These are phyloP conservation scores for Keiferia lycopersicella DNA, from an alignment of 2,888 invertebrate species.

Conservation along the genomic window DNA sequence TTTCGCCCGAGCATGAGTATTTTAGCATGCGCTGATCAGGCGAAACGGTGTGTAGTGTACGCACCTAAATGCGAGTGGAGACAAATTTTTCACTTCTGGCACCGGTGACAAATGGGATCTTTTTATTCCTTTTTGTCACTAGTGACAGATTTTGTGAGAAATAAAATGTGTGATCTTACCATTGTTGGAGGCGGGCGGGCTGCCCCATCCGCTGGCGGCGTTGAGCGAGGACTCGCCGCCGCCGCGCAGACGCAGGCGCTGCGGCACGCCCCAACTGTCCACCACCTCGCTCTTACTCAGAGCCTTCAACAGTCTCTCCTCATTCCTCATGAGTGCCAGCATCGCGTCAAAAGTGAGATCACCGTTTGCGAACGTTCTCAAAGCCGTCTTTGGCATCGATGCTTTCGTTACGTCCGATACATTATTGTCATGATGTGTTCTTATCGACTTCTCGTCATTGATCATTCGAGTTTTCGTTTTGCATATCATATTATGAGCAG, in stretches of 20 bases:
- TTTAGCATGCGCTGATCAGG: too few species aligned
- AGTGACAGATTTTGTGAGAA: too few species aligned
- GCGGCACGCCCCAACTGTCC: slow-evolving; percentile 83
- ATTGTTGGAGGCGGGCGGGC: slow-evolving; percentile 86
- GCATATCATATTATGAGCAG: slow-evolving; percentile 69
- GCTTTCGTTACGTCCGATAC: slow-evolving; percentile 54
- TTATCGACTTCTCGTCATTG: slow-evolving; percentile 62
- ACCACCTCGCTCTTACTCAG: slow-evolving; percentile 47
- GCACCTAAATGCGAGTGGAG: too few species aligned
- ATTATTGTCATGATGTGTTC: slow-evolving; percentile 77
- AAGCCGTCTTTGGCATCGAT: slow-evolving; percentile 49
- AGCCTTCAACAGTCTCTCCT: slow-evolving; percentile 55
- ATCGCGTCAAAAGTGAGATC: slow-evolving; percentile 76
- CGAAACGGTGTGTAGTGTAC: too few species aligned
- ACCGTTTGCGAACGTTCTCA: slow-evolving; percentile 71
- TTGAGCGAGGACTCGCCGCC: slow-evolving; percentile 92
- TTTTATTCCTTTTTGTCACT: too few species aligned
- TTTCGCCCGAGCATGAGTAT: too few species aligned
- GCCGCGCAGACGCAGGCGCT: slow-evolving; percentile 85
- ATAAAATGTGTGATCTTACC: slow-evolving; percentile 54
- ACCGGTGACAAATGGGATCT: too few species aligned
- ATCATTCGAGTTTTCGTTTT: slow-evolving; percentile 72
- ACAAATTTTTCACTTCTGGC: too few species aligned
- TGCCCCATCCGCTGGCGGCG: slow-evolving; percentile 89
- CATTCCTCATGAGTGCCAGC: slow-evolving; percentile 66